A percentile compares a stretch with the other conserved stretches of the same genome.
These are phyloP conservation scores for Styela plicata DNA, from an alignment of 23 tunicate genomes.

Conservation along the genomic window DNA sequence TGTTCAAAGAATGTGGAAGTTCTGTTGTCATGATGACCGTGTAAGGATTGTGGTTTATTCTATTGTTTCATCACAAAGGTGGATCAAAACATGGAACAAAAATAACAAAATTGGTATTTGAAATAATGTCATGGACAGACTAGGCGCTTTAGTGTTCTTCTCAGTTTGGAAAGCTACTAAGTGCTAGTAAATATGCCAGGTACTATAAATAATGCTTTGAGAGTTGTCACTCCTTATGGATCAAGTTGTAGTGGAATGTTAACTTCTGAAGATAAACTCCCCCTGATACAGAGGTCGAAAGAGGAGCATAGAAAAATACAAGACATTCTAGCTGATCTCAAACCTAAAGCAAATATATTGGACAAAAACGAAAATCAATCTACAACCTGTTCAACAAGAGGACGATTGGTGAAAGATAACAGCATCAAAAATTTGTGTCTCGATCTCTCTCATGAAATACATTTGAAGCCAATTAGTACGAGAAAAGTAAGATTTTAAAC, in stretches of 20 bases:
- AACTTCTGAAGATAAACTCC: neutral
- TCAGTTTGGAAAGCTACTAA: too few species aligned
- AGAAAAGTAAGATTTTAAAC: neutral
- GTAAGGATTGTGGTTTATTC: too few species aligned
- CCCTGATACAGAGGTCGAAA: neutral
- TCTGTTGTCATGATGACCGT: too few species aligned
- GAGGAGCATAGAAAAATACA: neutral
- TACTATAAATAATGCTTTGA: neutral
- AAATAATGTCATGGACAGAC: too few species aligned
- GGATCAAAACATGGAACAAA: too few species aligned
- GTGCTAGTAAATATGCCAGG: neutral
- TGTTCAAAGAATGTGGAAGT: too few species aligned
- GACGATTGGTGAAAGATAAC: neutral
- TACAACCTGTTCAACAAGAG: neutral
- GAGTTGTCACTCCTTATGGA: constrained; percentile 17
- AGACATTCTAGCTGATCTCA: neutral
- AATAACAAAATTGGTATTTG: too few species aligned
- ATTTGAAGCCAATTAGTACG: constrained; percentile 4
- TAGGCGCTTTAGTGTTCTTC: too few species aligned
- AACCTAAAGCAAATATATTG: neutral
- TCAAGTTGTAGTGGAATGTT: neutral
- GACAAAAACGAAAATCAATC: neutral
- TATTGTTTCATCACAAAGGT: too few species aligned
- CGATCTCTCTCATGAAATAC: constrained; percentile 1
- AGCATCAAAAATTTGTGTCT: constrained; percentile 19